Percentiles rank a stretch among this genome's conserved stretches.
Evolutionary conservation across 2,113 vertebrate species (phyloP).

Genomic region (Diphyllodes magnificus): DNA sequence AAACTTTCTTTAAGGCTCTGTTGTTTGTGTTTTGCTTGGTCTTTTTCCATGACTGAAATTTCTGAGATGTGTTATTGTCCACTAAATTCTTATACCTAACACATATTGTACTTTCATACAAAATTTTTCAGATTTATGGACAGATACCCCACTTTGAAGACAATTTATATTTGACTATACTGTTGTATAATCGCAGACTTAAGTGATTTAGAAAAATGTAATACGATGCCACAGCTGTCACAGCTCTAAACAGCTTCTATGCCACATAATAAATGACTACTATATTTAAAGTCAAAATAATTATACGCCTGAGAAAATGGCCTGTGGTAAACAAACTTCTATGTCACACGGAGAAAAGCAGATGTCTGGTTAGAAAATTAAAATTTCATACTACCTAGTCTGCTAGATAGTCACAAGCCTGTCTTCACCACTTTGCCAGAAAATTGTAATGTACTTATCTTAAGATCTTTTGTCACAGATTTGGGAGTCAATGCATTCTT

Average conservation of each 20-base stretch:
- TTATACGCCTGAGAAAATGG: constrained; percentile 46
- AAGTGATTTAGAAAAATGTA: constrained; percentile 6
- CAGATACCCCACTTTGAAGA: not conserved
- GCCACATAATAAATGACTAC: constrained; percentile 25
- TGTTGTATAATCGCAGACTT: not conserved
- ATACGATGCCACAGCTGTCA: constrained; percentile 34
- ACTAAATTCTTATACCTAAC: not conserved
- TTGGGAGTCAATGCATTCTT: not conserved
- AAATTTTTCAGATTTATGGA: not conserved
- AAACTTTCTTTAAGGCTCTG: not conserved
- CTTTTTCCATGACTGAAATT: not conserved
- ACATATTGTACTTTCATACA: not conserved
- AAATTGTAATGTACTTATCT: not conserved
- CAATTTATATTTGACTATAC: not conserved
- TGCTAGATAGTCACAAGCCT: not conserved
- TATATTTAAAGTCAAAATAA: constrained; percentile 58
- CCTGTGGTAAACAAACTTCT: constrained; percentile 71
- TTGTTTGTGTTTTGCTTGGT: not conserved
- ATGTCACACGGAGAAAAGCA: constrained; percentile 59
- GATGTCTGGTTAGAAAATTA: constrained; percentile 18
- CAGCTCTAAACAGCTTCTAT: constrained; percentile 20
- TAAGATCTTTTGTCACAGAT: not conserved
- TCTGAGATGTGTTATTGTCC: not conserved
- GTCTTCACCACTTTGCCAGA: not conserved
- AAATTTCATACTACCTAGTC: constrained; percentile 16